Evolutionary conservation across 1,140 invertebrate species (phyloP).

Genomic region (Harlomillsia oculata): DNA sequence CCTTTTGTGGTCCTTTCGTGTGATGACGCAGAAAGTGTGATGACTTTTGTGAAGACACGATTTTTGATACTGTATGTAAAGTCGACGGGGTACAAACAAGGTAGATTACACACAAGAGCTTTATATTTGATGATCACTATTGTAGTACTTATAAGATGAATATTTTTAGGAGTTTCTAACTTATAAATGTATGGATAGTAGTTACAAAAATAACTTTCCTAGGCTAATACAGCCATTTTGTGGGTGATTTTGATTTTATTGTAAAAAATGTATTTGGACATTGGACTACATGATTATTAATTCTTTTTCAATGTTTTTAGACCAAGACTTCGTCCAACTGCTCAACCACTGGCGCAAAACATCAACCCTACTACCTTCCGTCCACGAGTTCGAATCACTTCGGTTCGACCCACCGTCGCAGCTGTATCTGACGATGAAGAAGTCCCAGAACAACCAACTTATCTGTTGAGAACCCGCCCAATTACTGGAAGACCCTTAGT

Average conservation of each 20-base stretch:
- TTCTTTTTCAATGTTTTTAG: conserved; percentile 6
- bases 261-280: background rate
- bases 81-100: too few species aligned
- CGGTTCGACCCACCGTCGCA: conserved; percentile 18
- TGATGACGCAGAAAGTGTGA: too few species aligned
- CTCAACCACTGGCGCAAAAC: background rate
- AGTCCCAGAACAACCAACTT: background rate
- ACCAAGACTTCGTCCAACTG: conserved; percentile 13
- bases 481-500: conserved; percentile 10
- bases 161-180: too few species aligned
- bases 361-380: conserved; percentile 29
- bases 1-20: too few species aligned
- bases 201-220: too few species aligned
- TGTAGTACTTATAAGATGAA: too few species aligned
- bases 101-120: too few species aligned
- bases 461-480: conserved; percentile 12
- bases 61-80: too few species aligned
- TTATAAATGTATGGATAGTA: too few species aligned
- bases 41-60: too few species aligned
- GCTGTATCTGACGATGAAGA: background rate
- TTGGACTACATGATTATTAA: background rate
- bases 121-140: too few species aligned
- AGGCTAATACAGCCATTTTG: background rate
- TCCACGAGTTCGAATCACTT: conserved; percentile 27
- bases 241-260: background rate